These are phyloP conservation scores for Melanotaenia nigrans DNA, from an alignment of 2,797 vertebrate species.

Conservation along the genomic window DNA sequence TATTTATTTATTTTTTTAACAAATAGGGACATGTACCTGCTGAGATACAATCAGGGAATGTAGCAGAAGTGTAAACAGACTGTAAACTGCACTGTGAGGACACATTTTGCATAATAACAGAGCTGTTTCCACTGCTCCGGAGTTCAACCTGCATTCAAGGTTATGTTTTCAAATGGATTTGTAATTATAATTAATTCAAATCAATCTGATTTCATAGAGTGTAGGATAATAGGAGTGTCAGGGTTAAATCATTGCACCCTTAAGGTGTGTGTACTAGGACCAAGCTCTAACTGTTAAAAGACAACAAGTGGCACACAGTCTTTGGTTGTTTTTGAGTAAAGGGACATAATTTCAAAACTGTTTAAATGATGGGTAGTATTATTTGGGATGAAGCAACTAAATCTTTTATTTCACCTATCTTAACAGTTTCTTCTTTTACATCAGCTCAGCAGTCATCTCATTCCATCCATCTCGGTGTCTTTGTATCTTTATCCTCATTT, in stretches of 20 bases:
- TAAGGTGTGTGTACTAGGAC: background rate
- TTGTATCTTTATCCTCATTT: conserved; percentile 22
- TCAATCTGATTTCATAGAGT: background rate
- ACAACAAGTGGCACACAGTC: background rate
- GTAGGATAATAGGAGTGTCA: background rate
- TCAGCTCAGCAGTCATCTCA: conserved; percentile 21
- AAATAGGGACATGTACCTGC: background rate
- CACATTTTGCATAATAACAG: conserved; percentile 2
- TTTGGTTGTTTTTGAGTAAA: background rate
- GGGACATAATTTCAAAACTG: conserved; percentile 11
- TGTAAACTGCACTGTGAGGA: background rate
- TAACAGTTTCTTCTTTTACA: conserved; percentile 17
- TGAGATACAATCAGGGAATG: background rate
- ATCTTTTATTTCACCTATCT: conserved; percentile 12
- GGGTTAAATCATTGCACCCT: background rate
- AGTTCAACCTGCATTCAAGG: background rate
- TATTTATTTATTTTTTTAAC: background rate
- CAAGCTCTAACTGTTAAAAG: background rate
- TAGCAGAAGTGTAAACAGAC: background rate
- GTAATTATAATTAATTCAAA: background rate
- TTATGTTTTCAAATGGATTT: background rate
- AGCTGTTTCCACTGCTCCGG: background rate
- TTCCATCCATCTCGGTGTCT: conserved; percentile 19
- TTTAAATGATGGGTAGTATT: background rate
- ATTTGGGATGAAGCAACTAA: background rate